Conservation (phyloP, 1,140 invertebrate genomes). For the Pogonognathellus flavescens region DNA sequence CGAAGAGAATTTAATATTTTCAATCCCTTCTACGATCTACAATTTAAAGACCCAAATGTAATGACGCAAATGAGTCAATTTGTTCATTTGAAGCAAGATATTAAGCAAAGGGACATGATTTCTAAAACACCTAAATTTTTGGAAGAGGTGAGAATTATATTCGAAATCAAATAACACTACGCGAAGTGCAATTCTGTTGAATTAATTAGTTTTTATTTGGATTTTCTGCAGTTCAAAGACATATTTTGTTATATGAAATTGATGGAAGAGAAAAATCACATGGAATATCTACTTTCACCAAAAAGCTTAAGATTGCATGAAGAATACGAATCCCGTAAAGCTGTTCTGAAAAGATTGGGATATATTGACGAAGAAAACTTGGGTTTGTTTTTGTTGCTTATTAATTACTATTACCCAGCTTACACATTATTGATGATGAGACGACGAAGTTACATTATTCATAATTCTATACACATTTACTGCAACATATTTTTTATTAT, state of each 20-base stretch:
- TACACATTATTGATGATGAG: too few species aligned
- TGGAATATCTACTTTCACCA: constrained; percentile 84
- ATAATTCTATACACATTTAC: too few species aligned
- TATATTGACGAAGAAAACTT: constrained; percentile 82
- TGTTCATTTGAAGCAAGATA: constrained; percentile 8
- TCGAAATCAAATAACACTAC: too few species aligned
- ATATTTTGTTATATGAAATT: constrained; percentile 82
- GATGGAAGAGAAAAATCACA: constrained; percentile 78
- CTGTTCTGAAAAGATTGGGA: constrained; percentile 84
- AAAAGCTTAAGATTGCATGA: constrained; percentile 88
- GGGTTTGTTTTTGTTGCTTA: constrained; percentile 71
- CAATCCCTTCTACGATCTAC: constrained; percentile 22
- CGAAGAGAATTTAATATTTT: background rate
- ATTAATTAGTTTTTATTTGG: too few species aligned
- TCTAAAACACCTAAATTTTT: constrained; percentile 22
- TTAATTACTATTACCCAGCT: too few species aligned
- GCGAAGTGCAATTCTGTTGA: too few species aligned
- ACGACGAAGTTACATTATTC: too few species aligned
- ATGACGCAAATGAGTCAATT: background rate
- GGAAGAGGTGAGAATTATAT: background rate
- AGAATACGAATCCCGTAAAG: constrained; percentile 87
- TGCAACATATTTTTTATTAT: constrained; percentile 68
- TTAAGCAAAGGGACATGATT: background rate
- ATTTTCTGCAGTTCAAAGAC: constrained; percentile 76
- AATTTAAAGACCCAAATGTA: constrained; percentile 36